Evolutionary conservation across 2,888 invertebrate genomes (phyloP).

Genomic region (Theretra japonica): DNA sequence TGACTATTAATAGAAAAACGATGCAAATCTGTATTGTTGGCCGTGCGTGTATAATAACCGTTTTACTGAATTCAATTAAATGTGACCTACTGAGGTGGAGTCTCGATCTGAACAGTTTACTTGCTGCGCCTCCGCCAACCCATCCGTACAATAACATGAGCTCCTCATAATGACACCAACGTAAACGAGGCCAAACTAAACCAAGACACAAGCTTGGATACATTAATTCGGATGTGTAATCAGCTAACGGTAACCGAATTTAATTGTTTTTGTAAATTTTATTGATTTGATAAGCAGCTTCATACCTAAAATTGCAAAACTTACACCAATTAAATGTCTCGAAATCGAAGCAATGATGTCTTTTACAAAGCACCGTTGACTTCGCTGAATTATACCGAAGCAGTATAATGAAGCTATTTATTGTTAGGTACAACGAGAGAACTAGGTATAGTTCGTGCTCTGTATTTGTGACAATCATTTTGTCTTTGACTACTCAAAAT

Average conservation of each 20-base stretch:
- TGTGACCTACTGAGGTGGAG: conserved; percentile 72
- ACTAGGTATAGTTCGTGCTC: conserved; percentile 30
- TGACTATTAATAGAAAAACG: conserved; percentile 38
- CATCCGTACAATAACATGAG: conserved; percentile 50
- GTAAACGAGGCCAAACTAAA: conserved; percentile 48
- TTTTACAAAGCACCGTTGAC: conserved; percentile 41
- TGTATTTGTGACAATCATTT: conserved; percentile 29
- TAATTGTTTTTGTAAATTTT: conserved; percentile 40
- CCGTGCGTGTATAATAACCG: conserved; percentile 79
- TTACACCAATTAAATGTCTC: conserved; percentile 38
- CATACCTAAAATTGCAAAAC: conserved; percentile 35
- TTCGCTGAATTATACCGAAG: conserved; percentile 38
- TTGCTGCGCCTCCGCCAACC: conserved; percentile 44
- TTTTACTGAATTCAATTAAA: conserved; percentile 80
- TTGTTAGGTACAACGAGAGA: conserved; percentile 17
- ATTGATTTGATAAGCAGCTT: conserved; percentile 33
- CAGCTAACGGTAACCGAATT: conserved; percentile 53
- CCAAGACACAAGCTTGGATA: conserved; percentile 45
- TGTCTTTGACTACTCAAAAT: not conserved
- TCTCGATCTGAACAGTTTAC: conserved; percentile 48
- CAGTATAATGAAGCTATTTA: conserved; percentile 4
- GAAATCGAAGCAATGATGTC: conserved; percentile 45
- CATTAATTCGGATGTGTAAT: conserved; percentile 52
- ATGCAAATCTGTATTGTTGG: conserved; percentile 58
- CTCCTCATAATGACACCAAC: conserved; percentile 50